A percentile compares a stretch with the other conserved stretches of the same genome.
phyloP scores from a whole-genome alignment of 2,797 vertebrate genomes.

The Callimico goeldii region DNA sequence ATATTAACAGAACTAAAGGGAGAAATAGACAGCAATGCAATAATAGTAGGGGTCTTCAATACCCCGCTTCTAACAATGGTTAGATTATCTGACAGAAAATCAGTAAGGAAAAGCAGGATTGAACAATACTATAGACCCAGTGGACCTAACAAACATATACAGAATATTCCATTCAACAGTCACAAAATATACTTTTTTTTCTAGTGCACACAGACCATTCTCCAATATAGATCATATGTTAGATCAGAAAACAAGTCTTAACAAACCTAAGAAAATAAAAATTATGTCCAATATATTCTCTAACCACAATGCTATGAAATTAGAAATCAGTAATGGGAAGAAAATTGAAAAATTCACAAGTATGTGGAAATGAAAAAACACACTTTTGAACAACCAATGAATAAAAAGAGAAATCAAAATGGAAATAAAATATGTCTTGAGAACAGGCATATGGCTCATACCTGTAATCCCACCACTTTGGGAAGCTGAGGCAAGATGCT shows the following conservation, averaged over 20 bases:
- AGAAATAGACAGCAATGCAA: not conserved
- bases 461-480: not conserved
- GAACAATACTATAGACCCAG: not conserved
- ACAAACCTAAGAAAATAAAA: not conserved
- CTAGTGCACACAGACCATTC: not conserved
- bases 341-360: not conserved
- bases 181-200: not conserved
- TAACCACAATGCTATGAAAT: not conserved
- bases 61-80: not conserved
- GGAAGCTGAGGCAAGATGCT: not conserved
- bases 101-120: not conserved
- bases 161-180: not conserved
- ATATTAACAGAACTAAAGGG: not conserved
- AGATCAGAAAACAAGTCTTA: not conserved
- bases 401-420: not conserved
- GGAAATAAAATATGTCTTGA: not conserved
- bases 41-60: not conserved
- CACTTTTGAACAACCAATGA: not conserved
- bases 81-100: not conserved
- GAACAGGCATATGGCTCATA: not conserved
- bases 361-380: not conserved
- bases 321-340: not conserved
- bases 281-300: not conserved
- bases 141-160: not conserved
- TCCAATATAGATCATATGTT: not conserved